Percentiles rank a stretch among this genome's conserved stretches.
Conservation (phyloP, 2,888 invertebrate species). For the Mactromeris polynyma region DNA sequence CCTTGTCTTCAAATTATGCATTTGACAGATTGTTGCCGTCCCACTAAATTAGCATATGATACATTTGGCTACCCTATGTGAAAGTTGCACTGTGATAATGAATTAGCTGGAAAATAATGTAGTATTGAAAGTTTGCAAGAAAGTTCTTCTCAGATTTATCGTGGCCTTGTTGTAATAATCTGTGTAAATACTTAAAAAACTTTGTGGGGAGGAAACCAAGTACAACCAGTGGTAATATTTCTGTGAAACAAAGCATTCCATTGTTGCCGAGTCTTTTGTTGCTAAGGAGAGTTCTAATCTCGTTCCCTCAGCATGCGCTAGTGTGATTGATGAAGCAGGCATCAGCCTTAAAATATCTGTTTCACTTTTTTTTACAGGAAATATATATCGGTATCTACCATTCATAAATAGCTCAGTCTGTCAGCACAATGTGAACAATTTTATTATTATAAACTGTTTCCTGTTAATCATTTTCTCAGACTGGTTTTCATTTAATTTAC, state of each 20-base stretch:
- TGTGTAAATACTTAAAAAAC: too few relatives aligned
- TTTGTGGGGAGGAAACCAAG: background rate
- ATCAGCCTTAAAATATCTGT: background rate
- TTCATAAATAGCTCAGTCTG: constrained; percentile 15
- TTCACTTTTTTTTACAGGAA: constrained; percentile 10
- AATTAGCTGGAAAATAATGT: too few relatives aligned
- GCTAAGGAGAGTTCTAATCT: background rate
- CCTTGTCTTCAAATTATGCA: too few relatives aligned
- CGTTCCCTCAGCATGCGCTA: background rate
- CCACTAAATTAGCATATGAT: too few relatives aligned
- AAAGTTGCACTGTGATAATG: too few relatives aligned
- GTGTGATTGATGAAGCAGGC: background rate
- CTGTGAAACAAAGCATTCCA: background rate
- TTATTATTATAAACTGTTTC: constrained; percentile 24
- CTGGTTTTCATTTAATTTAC: constrained; percentile 10
- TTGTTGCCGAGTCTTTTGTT: background rate
- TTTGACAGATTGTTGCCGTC: too few relatives aligned
- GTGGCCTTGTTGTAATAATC: too few relatives aligned
- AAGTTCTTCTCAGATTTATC: too few relatives aligned
- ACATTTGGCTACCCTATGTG: too few relatives aligned
- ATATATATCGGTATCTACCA: background rate
- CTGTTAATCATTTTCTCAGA: constrained; percentile 40
- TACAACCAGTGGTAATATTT: background rate
- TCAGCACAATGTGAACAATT: constrained; percentile 27
- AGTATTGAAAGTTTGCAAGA: too few relatives aligned